Conservation (phyloP, 2,113 vertebrate genomes). For the Semicossyphus pulcher region DNA sequence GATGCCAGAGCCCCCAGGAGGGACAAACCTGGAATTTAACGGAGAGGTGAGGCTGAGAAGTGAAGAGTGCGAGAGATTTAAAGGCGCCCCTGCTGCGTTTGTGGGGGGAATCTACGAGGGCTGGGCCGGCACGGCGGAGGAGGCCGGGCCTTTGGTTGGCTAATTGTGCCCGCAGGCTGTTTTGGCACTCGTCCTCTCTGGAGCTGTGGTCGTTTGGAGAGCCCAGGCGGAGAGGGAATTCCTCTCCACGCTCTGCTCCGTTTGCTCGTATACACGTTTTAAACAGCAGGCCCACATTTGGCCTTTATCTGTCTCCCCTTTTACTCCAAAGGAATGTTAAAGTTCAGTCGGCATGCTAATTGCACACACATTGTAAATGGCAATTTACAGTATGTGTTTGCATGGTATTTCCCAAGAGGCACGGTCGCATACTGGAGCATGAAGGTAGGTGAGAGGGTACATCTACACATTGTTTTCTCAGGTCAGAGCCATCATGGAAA, state of each 20-base stretch:
- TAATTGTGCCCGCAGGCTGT: slow-evolving; percentile 69
- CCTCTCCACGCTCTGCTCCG: slow-evolving; percentile 30
- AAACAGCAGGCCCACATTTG: slow-evolving; percentile 55
- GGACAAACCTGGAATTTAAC: slow-evolving; percentile 56
- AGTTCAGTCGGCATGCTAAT: slow-evolving; percentile 33
- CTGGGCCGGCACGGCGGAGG: slow-evolving; percentile 26
- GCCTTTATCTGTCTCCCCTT: slow-evolving; percentile 23
- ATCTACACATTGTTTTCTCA: not conserved
- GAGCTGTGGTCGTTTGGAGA: slow-evolving; percentile 49
- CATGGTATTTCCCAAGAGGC: slow-evolving; percentile 34
- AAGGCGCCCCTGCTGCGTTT: slow-evolving; percentile 58
- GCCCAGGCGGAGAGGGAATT: slow-evolving; percentile 65
- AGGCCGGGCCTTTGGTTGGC: slow-evolving; percentile 53
- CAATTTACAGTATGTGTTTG: slow-evolving; percentile 5
- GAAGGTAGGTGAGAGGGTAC: not conserved
- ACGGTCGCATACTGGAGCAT: not conserved
- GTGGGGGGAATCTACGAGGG: slow-evolving; percentile 55
- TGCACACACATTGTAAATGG: slow-evolving; percentile 41
- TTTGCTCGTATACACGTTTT: slow-evolving; percentile 25
- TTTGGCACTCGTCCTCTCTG: slow-evolving; percentile 51
- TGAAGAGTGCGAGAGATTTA: slow-evolving; percentile 58
- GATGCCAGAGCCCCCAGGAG: slow-evolving; percentile 47
- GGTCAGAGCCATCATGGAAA: not conserved
- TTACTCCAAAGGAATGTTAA: slow-evolving; percentile 18
- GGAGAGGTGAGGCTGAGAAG: slow-evolving; percentile 55